A percentile compares a stretch with the other conserved stretches of the same genome.
phyloP scores from a whole-genome alignment of 2,797 vertebrate genomes.

The Sebastes oblongus region DNA sequence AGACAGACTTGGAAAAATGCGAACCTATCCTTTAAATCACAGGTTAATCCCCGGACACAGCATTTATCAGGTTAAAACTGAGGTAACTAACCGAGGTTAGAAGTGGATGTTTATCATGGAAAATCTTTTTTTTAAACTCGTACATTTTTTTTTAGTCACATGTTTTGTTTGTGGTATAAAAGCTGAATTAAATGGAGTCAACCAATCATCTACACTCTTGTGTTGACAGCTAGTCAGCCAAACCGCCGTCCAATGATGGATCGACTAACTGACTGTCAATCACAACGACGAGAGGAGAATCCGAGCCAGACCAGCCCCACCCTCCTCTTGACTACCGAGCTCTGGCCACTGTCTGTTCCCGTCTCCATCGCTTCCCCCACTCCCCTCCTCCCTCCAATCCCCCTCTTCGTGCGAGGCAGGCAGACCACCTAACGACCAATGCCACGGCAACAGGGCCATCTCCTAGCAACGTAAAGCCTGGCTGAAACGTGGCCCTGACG shows the following conservation, averaged over 20 bases:
- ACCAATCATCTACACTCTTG: background rate
- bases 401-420: slow-evolving; percentile 54
- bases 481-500: slow-evolving; percentile 78
- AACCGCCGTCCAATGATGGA: background rate
- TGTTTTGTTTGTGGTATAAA: background rate
- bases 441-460: slow-evolving; percentile 85
- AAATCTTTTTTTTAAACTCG: too few relatives aligned
- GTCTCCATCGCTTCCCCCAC: slow-evolving; percentile 38
- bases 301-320: slow-evolving; percentile 35
- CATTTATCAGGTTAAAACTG: background rate
- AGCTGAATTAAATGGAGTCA: background rate
- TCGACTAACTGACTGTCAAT: slow-evolving; percentile 6
- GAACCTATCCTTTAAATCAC: background rate
- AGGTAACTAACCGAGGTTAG: background rate
- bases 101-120: background rate
- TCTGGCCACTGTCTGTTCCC: slow-evolving; percentile 58
- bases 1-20: background rate
- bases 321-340: slow-evolving; percentile 53
- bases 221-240: background rate
- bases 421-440: slow-evolving; percentile 83
- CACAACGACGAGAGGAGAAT: slow-evolving; percentile 38
- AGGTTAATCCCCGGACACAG: background rate
- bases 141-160: background rate
- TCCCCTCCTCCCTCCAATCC: slow-evolving; percentile 30
- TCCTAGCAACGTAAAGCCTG: slow-evolving; percentile 85